A percentile compares a stretch with the other conserved stretches of the same genome.
Conservation (phyloP, 1,140 invertebrate species). For the Heliothis subflexa region DNA sequence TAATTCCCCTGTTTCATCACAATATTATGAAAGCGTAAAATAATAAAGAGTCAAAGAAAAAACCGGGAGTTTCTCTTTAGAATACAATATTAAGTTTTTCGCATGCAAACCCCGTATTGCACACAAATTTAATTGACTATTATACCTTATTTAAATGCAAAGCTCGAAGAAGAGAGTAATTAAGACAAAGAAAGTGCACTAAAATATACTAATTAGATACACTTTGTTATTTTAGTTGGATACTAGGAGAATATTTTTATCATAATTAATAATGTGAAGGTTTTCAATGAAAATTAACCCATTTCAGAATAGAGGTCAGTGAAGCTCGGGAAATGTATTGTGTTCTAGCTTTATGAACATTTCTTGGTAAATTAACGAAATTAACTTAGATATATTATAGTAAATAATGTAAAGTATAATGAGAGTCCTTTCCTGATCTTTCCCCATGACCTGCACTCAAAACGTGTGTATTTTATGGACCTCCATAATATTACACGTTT, state of each 20-base stretch:
- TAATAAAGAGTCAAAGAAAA: conserved; percentile 11
- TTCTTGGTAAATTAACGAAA: not conserved
- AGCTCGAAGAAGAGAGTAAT: conserved; percentile 69
- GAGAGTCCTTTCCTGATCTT: too few species aligned
- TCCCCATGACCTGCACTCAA: too few species aligned
- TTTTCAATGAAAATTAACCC: conserved; percentile 10
- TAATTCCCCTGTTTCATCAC: not conserved
- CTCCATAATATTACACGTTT: too few species aligned
- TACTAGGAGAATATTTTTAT: conserved; percentile 39
- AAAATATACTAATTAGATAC: conserved; percentile 71
- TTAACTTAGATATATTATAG: too few species aligned
- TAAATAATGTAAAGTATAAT: too few species aligned
- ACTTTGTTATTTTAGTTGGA: conserved; percentile 45
- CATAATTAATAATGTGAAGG: conserved; percentile 12
- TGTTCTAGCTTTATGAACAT: not conserved
- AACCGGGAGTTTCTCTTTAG: not conserved
- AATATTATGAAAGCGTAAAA: not conserved
- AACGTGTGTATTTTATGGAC: too few species aligned
- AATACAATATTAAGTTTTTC: conserved; percentile 32
- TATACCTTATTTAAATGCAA: conserved; percentile 80
- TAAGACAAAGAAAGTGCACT: conserved; percentile 74
- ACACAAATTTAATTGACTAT: conserved; percentile 76
- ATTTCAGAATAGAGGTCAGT: not conserved
- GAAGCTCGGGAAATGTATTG: not conserved
- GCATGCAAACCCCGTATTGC: conserved; percentile 66